phyloP scores from a whole-genome alignment of 2,113 vertebrate genomes.

The Phrynosoma blainvillii region DNA sequence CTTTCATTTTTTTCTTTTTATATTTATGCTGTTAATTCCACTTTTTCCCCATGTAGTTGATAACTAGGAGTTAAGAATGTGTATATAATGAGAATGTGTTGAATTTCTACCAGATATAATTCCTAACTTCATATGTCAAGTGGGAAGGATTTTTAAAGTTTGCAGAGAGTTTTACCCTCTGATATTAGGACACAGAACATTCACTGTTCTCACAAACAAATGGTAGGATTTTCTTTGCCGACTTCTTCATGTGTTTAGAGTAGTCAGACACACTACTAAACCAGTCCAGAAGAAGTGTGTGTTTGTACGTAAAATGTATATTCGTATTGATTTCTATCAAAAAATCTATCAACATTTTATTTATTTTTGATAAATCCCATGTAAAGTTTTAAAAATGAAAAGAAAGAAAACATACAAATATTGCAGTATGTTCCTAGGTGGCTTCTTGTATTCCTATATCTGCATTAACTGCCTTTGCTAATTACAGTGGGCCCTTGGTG shows the following conservation, averaged over 20 bases:
- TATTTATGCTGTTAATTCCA: neutral
- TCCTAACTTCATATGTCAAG: neutral
- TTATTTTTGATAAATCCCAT: neutral
- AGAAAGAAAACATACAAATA: too few relatives aligned
- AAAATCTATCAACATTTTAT: neutral
- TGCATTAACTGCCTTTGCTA: neutral
- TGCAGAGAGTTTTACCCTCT: neutral
- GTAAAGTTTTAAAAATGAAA: neutral
- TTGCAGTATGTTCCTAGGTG: neutral
- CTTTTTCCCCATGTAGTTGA: neutral
- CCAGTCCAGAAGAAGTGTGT: neutral
- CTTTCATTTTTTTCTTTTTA: neutral
- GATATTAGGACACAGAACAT: neutral
- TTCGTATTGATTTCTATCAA: neutral
- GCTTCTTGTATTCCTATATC: conserved; percentile 6
- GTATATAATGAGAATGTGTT: neutral
- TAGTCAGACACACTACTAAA: neutral
- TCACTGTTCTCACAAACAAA: neutral
- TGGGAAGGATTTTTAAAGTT: neutral
- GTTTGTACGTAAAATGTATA: neutral
- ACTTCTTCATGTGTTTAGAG: neutral
- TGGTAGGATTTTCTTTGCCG: neutral
- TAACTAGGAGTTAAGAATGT: neutral
- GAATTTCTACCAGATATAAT: neutral
- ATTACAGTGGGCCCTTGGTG: neutral